Evolutionary conservation across 2,888 invertebrate genomes (phyloP).

Genomic region (Stegophylla sp.): DNA sequence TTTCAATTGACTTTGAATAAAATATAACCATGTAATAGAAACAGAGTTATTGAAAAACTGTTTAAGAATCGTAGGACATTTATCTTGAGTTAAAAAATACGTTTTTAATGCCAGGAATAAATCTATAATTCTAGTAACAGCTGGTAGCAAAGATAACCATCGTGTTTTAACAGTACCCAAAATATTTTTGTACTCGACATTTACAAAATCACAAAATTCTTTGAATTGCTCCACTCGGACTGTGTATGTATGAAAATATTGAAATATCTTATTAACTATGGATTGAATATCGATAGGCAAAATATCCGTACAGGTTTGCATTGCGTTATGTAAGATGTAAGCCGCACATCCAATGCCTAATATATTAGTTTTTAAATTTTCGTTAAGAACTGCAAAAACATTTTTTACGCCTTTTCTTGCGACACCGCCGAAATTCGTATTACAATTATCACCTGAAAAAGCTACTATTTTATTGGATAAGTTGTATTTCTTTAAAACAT

Average conservation of each 20-base stretch:
- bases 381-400: not conserved
- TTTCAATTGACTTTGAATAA: slow-evolving; percentile 3
- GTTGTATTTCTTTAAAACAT: slow-evolving; percentile 1
- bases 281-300: too few relatives aligned
- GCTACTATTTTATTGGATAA: not conserved
- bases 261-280: too few relatives aligned
- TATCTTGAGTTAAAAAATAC: slow-evolving; percentile 62
- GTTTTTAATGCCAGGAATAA: slow-evolving; percentile 62
- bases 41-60: slow-evolving; percentile 61
- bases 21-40: too few relatives aligned
- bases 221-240: slow-evolving; percentile 63
- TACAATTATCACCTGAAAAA: not conserved
- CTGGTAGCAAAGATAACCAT: slow-evolving; percentile 62
- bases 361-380: not conserved
- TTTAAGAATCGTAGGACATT: slow-evolving; percentile 62
- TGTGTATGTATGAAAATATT: slow-evolving; percentile 64
- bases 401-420: too few relatives aligned
- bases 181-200: slow-evolving; percentile 62
- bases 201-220: slow-evolving; percentile 63
- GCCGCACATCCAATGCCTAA: not conserved
- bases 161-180: slow-evolving; percentile 62
- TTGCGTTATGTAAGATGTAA: too few relatives aligned
- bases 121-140: slow-evolving; percentile 63
- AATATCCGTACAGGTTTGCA: too few relatives aligned
- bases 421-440: not conserved